phyloP scores from a whole-genome alignment of 2,888 invertebrate species.

The Cheilosia soror region DNA sequence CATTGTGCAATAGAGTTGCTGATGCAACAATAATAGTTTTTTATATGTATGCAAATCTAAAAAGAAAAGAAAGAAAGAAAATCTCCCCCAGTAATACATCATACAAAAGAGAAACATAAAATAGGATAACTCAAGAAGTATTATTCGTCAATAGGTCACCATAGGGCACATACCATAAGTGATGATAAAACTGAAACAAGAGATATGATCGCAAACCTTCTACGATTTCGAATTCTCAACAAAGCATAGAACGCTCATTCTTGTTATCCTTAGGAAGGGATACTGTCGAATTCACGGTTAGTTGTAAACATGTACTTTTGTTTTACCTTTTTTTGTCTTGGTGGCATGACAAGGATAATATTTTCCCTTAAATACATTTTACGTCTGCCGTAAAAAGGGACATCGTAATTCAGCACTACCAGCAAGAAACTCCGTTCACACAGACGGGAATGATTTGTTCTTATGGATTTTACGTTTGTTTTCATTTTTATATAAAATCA shows the following conservation, averaged over 20 bases:
- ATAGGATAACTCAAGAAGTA: neutral
- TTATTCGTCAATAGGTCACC: neutral
- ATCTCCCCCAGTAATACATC: neutral
- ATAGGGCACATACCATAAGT: neutral
- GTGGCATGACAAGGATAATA: conserved; percentile 8
- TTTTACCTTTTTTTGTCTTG: conserved; percentile 5
- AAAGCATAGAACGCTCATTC: conserved; percentile 11
- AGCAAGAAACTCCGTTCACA: conserved; percentile 8
- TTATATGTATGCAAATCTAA: too few species aligned
- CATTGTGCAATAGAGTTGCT: too few species aligned
- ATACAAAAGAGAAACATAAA: neutral
- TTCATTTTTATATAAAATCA: neutral
- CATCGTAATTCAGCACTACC: conserved; percentile 39
- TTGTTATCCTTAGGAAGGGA: conserved; percentile 19
- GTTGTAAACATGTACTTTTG: conserved; percentile 32
- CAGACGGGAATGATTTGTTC: conserved; percentile 17
- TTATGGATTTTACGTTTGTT: conserved; percentile 3
- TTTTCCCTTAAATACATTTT: conserved; percentile 48
- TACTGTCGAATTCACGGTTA: conserved; percentile 1
- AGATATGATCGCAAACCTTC: neutral
- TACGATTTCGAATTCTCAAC: conserved; percentile 3
- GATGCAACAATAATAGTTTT: too few species aligned
- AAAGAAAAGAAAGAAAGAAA: too few species aligned
- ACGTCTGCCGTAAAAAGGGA: conserved; percentile 41
- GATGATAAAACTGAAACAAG: conserved; percentile 5